Evolutionary conservation across 2,888 invertebrate species (phyloP), one percentile per base, ranked within the genome.

Genomic region (Lottia gigantea): DNA sequence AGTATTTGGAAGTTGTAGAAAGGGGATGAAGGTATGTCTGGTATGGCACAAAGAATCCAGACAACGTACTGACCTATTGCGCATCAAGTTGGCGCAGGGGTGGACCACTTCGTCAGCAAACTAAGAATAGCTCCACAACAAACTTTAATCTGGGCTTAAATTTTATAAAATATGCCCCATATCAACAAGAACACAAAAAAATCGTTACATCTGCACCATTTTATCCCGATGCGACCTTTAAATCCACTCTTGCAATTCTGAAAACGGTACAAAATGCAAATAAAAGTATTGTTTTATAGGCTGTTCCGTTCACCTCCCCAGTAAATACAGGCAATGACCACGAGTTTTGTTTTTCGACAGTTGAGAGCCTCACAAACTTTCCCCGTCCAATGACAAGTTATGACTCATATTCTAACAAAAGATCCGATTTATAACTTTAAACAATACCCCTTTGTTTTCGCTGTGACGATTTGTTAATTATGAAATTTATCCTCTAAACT

Each of bases 31-130:
- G 95, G 95, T 94, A 95, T 95, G 95, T 93, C 92, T 94, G 94
- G 95, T 95, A 95, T 95, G 95, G 94, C 94, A 95, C 94, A 95
- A 95, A 95, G 95, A 95, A 95, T 95, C 94, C 93, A 92, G 94
- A 95, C 94, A 94, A 95, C 95, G 95, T 94, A 93, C 80, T 74
- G 73, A 74, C 70, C 77, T 74, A 81, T 69, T 85, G 87, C 87
- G 86, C 86, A 84, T 75, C 76, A 46, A 70, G 71, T 71, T 77
- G 77, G 85, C 86, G 86, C 86, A 86, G 77, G 83, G 82, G 81
- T 75, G 81, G 79, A 76, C 66, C 71, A 65, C 25, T 25, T 26
- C 26, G 66, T 47, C 46, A 25, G 55, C 55, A 11, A 55, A 14
- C 23, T 23, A 23, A 55, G 55, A 55, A 55, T 55, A 55, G 55